Conservation (phyloP, 2,113 vertebrate species). For the Pachycephala philippinensis region DNA sequence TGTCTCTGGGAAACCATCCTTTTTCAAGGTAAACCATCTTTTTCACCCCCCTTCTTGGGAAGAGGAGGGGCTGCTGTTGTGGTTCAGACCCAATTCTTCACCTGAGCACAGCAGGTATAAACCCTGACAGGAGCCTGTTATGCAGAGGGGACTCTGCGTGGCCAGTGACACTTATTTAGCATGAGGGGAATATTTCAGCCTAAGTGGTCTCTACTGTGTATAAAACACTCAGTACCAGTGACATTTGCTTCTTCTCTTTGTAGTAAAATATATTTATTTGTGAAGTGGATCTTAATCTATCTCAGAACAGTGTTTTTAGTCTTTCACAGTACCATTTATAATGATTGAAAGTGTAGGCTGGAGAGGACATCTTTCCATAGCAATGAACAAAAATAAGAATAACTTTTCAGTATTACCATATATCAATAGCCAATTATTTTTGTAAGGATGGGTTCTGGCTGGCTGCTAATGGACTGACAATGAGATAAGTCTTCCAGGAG, state of each 20-base stretch:
- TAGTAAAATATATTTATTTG: conserved; percentile 24
- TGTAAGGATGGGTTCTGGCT: conserved; percentile 53
- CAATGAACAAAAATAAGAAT: conserved; percentile 42
- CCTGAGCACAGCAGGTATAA: neutral
- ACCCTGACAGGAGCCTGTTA: neutral
- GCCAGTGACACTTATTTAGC: neutral
- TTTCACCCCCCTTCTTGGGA: neutral
- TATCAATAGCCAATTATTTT: conserved; percentile 64
- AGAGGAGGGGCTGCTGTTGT: neutral
- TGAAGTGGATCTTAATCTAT: conserved; percentile 25
- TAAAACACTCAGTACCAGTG: neutral
- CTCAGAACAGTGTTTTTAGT: neutral
- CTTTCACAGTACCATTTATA: conserved; percentile 16
- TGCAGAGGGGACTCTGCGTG: neutral
- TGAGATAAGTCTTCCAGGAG: conserved; percentile 53
- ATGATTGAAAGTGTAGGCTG: conserved; percentile 11
- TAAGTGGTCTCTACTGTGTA: neutral
- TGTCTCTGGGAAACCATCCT: neutral
- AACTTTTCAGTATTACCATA: conserved; percentile 44
- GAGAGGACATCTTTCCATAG: neutral
- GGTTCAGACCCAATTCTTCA: neutral
- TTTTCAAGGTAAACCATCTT: neutral
- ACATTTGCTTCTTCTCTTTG: neutral
- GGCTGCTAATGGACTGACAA: conserved; percentile 61
- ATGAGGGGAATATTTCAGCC: neutral